These are phyloP conservation scores for Ceyx margarethae DNA, from an alignment of 2,113 vertebrate species.

Conservation along the genomic window DNA sequence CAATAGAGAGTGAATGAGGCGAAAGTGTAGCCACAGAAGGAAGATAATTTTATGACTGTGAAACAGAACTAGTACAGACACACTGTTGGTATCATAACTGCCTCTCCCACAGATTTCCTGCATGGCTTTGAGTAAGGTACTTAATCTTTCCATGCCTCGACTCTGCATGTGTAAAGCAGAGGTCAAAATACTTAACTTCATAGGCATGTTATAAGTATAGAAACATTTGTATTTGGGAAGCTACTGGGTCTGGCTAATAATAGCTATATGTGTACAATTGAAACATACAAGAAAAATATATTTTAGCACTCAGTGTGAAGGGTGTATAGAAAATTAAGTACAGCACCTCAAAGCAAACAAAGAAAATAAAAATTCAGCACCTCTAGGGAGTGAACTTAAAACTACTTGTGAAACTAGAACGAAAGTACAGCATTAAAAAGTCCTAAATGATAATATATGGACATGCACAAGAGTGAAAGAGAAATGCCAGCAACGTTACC, in stretches of 20 bases:
- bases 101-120: slow-evolving; percentile 50
- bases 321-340: not conserved
- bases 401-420: not conserved
- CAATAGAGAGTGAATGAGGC: slow-evolving; percentile 21
- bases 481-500: not conserved
- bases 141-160: slow-evolving; percentile 43
- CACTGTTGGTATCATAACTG: not conserved
- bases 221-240: slow-evolving; percentile 40
- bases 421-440: not conserved
- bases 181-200: slow-evolving; percentile 56
- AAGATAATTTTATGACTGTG: slow-evolving; percentile 29
- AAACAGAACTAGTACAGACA: slow-evolving; percentile 4
- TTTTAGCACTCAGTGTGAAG: not conserved
- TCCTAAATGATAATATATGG: not conserved
- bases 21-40: slow-evolving; percentile 16
- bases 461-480: not conserved
- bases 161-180: slow-evolving; percentile 26
- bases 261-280: not conserved
- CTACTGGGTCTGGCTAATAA: slow-evolving; percentile 9
- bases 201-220: slow-evolving; percentile 16
- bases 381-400: not conserved
- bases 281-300: not conserved
- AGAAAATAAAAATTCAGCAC: not conserved
- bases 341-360: not conserved
- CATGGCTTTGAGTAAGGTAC: slow-evolving; percentile 24